Evolutionary conservation across 2,888 invertebrate genomes (phyloP), one percentile per base, ranked within the genome.

Genomic region (Drosophila recens): DNA sequence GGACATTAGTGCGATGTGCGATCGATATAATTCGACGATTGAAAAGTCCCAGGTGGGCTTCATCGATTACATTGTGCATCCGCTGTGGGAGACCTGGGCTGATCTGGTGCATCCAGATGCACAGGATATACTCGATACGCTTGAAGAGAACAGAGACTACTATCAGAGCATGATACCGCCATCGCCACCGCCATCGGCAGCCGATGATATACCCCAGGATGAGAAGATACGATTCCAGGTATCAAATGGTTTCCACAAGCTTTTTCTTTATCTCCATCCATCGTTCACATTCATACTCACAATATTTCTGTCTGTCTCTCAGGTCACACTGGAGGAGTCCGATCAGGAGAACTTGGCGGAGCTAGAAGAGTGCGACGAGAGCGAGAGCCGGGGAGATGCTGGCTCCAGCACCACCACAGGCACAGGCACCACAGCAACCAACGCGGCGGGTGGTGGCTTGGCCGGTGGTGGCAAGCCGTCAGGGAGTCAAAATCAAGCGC

Each of bases 21-120:
- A 99, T 93, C 95, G 99, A 83, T 97, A 97, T 91, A 98, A 97
- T 91, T 97, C 99, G 54, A 98, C 98, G 42, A 97, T 99, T 91
- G 99, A 99, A 93, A 99, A 99, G 94, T 97, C 98, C 90, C 99
- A 99, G 95, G 98, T 99, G 92, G 99, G 99, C 87, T 99, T 99
- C 93, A 99, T 99, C 92, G 99, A 99, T 94, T 99, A 99, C 93
- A 99, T 99, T 92, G 99, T 99, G 43, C 99, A 99, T 94, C 99
- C 99, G 2, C 94, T 99, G 73, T 99, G 99, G 98, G 99, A 99
- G 93, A 99, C 99, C 58, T 99, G 99, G 99, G 99, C 98, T 11
- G 99, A 99, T 93, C 94, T 99, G 76, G 99, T 99, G 52, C 98
- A 99, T 93, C 99, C 99, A 3, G 99, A 99, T 92, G 99, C 99